Evolutionary conservation across 1,140 invertebrate genomes (phyloP).

Genomic region (Chionoecetes opilio): DNA sequence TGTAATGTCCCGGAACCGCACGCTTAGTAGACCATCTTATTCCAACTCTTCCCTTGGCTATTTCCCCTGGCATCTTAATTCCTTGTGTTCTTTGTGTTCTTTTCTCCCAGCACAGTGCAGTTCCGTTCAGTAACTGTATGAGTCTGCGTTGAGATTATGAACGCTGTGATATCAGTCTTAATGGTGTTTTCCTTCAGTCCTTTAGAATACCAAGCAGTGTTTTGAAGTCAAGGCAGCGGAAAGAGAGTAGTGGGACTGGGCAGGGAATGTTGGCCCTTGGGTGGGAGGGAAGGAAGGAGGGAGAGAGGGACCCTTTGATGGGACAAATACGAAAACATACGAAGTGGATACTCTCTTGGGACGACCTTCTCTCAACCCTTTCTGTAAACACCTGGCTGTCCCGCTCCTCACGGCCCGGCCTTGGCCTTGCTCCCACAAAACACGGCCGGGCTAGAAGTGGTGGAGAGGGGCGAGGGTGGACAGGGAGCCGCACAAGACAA

Average conservation of each 20-base stretch:
- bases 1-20: no score
- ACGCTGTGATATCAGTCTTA: neutral
- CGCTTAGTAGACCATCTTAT: no score
- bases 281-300: neutral
- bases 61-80: no score
- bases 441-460: neutral
- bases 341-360: neutral
- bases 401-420: neutral
- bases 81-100: no score
- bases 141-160: neutral
- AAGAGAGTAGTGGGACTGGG: neutral
- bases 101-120: no score
- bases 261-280: no score
- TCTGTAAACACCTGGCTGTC: neutral
- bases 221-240: neutral
- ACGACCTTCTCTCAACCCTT: neutral
- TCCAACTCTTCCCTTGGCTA: no score
- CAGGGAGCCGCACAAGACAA: neutral
- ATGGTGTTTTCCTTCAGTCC: neutral
- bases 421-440: neutral
- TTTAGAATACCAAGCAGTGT: neutral
- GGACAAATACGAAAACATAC: neutral
- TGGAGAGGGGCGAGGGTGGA: neutral
- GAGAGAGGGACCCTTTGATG: neutral
- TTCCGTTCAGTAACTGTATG: no score